phyloP scores from a whole-genome alignment of 1,140 invertebrate species.

The Mylabris phalerata region DNA sequence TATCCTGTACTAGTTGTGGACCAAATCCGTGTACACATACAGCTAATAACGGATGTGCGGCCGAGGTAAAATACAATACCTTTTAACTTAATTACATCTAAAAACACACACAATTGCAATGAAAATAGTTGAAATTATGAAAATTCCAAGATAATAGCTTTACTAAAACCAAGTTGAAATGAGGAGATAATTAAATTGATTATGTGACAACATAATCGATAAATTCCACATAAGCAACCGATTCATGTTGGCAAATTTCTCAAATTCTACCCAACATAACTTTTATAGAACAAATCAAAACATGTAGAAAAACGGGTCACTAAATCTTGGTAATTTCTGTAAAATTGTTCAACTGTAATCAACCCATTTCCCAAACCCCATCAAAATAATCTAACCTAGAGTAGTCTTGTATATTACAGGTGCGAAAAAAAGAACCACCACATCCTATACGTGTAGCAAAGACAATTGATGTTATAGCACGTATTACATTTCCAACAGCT shows the following conservation, averaged over 20 bases:
- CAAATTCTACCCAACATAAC: neutral
- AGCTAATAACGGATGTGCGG: slow-evolving; percentile 73
- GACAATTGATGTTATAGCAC: slow-evolving; percentile 88
- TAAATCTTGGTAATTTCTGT: neutral
- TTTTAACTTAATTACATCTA: neutral
- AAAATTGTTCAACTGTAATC: neutral
- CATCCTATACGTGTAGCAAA: slow-evolving; percentile 88
- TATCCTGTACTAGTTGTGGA: slow-evolving; percentile 71
- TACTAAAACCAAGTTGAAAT: no score
- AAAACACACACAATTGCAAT: neutral
- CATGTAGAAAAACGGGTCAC: no score
- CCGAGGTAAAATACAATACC: slow-evolving; percentile 57
- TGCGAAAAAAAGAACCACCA: slow-evolving; percentile 80
- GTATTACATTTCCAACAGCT: slow-evolving; percentile 85
- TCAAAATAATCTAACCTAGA: slow-evolving; percentile 34
- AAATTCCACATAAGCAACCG: neutral
- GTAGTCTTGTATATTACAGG: slow-evolving; percentile 53
- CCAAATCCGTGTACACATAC: slow-evolving; percentile 77
- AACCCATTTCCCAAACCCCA: neutral
- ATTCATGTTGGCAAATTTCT: neutral
- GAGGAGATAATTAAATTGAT: neutral
- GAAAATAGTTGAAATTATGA: no score
- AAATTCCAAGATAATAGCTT: neutral
- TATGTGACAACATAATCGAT: no score
- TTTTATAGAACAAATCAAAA: no score